Percentiles rank a stretch among this genome's conserved stretches.
Conservation (phyloP, 2,113 vertebrate genomes). For the Poecile atricapillus region DNA sequence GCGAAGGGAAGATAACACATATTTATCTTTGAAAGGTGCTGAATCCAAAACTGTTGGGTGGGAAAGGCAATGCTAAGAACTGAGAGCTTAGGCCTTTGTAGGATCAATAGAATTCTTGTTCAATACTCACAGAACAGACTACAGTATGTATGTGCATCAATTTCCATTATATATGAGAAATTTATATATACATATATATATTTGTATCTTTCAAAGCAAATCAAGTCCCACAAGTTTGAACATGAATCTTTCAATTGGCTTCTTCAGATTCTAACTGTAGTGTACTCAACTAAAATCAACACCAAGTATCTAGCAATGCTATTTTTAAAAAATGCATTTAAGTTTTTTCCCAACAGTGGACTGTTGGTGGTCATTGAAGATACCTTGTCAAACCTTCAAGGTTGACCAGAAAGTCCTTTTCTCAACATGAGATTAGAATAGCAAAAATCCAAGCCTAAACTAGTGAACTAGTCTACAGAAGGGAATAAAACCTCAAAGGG, state of each 20-base stretch:
- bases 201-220: neutral
- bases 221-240: neutral
- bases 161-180: neutral
- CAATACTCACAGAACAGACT: neutral
- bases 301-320: neutral
- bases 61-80: neutral
- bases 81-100: neutral
- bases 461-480: neutral
- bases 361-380: neutral
- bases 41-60: neutral
- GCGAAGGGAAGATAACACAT: neutral
- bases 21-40: neutral
- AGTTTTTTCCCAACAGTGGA: neutral
- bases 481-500: neutral
- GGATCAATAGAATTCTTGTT: neutral
- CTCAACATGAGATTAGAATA: neutral
- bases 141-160: neutral
- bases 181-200: neutral
- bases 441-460: neutral
- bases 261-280: neutral
- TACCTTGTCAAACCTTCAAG: neutral
- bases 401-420: neutral
- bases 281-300: neutral
- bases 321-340: neutral
- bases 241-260: neutral